Evolutionary conservation across 1,140 invertebrate genomes (phyloP).

Genomic region (Calycopis cecrops): DNA sequence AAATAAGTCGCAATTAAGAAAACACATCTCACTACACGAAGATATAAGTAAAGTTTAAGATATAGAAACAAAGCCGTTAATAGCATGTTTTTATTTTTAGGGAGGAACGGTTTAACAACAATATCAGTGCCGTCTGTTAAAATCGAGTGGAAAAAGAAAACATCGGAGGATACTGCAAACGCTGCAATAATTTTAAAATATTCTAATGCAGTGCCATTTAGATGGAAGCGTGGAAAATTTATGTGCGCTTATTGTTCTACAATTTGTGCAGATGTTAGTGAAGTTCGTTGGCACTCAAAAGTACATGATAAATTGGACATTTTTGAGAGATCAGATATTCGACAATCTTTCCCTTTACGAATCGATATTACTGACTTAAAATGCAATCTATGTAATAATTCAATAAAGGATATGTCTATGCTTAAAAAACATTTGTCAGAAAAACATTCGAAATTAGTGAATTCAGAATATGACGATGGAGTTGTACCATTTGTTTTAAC

Average conservation of each 20-base stretch:
- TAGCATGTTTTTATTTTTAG: constrained; percentile 46
- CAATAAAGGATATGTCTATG: constrained; percentile 24
- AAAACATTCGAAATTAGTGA: constrained; percentile 29
- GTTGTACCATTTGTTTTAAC: constrained; percentile 45
- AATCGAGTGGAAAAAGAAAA: constrained; percentile 43
- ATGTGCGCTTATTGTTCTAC: constrained; percentile 49
- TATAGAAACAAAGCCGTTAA: constrained; percentile 1
- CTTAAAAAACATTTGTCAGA: constrained; percentile 39
- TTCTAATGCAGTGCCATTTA: constrained; percentile 49
- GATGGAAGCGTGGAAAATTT: constrained; percentile 45
- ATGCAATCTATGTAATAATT: constrained; percentile 36
- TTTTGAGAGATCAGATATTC: constrained; percentile 33
- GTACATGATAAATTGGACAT: constrained; percentile 37
- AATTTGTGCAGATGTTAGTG: constrained; percentile 29
- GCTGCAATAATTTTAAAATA: constrained; percentile 44
- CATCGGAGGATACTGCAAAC: constrained; percentile 39
- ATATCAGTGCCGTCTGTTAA: constrained; percentile 22
- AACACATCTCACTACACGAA: constrained; percentile 38
- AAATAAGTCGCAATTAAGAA: constrained; percentile 38
- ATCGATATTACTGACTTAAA: constrained; percentile 45
- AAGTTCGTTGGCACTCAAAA: constrained; percentile 35
- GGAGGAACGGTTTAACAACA: constrained; percentile 24
- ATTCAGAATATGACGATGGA: constrained; percentile 34
- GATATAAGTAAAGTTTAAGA: constrained; percentile 4
- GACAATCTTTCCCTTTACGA: constrained; percentile 39